Evolutionary conservation across 2,888 invertebrate species (phyloP), one percentile per base, ranked within the genome.

Genomic region (Uloborus plumipes): DNA sequence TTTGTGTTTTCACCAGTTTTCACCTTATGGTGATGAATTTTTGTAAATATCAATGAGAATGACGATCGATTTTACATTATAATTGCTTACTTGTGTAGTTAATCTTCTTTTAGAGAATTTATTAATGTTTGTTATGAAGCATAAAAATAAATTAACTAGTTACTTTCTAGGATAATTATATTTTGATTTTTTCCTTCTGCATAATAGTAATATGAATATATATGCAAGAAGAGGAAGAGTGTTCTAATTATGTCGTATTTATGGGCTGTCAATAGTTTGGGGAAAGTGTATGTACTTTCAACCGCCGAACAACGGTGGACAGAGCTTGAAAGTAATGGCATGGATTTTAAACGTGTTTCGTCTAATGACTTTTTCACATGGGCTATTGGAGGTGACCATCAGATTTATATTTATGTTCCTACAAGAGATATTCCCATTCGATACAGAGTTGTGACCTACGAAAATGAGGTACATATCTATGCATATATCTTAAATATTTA

Each of bases 321-420:
- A 88, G 95, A 95, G 89, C 93, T 96, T 88, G 93, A 93, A 88
- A 95, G 95, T 88, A 91, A 94, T 26, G 95, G 95, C 0, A 91
- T 96, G 85, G 95, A 96, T 88, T 95, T 97, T 88, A 97, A 97
- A 89, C 94, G 95, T 88, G 90, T 97, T 70, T 94, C 95, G 2
- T 94, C 95, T 4, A 93, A 86, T 26, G 86, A 87, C 6, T 86
- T 86, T 72, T 87, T 94, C 88, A 91, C 96, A 87, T 98, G 97
- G 97, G 96, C 96, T 1, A 93, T 97, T 77, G 97, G 97, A 53
- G 95, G 96, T 14, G 96, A 97, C 89, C 93, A 97, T 84, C 97
- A 97, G 90, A 93, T 96, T 72, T 97, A 97, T 88, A 93, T 97
- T 2, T 96, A 95, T 88, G 95, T 97, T 9, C 94, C 95, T 88